Evolutionary conservation across 2,113 vertebrate species (phyloP), one percentile per base, ranked within the genome.

Genomic region (Sprattus sprattus): DNA sequence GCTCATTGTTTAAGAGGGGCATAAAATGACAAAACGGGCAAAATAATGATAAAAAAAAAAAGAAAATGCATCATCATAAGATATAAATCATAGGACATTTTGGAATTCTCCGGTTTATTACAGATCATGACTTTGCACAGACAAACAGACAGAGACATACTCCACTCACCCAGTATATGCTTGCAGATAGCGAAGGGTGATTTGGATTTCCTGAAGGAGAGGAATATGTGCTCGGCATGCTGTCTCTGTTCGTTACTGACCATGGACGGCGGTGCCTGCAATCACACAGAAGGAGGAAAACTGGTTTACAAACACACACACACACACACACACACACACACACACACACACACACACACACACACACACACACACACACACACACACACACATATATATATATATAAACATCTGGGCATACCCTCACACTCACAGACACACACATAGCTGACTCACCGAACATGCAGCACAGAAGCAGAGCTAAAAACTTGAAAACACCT

Each of bases 151-250:
- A 50, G 22, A 46, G 10, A 82, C 22, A 20, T 11, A 22, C 52
- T 11, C 2, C 81, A 93, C 93, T 96, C 95, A 99, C 98, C 98
- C 81, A 99, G 93, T 93, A 99, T 99, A 92, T 99, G 98, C 92
- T 97, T 99, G 95, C 98, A 99, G 93, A 99, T 95, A 85, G 97
- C 98, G 93, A 99, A 99, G 32, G 98, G 98, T 5, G 98, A 99
- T 88, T 99, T 99, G 86, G 98, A 99, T 92, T 99, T 99, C 92
- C 98, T 97, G 94, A 99, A 99, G 84, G 98, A 99, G 90, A 99
- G 97, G 94, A 99, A 99, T 88, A 99, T 96, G 90, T 99, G 98
- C 91, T 99, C 98, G 39, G 98, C 98, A 45, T 99, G 98, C 89
- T 99, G 98, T 49, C 98, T 96, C 91, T 99, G 98, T 60, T 99